Evolutionary conservation across 2,797 vertebrate genomes (phyloP).

Genomic region (Mormyrops attenuatus): DNA sequence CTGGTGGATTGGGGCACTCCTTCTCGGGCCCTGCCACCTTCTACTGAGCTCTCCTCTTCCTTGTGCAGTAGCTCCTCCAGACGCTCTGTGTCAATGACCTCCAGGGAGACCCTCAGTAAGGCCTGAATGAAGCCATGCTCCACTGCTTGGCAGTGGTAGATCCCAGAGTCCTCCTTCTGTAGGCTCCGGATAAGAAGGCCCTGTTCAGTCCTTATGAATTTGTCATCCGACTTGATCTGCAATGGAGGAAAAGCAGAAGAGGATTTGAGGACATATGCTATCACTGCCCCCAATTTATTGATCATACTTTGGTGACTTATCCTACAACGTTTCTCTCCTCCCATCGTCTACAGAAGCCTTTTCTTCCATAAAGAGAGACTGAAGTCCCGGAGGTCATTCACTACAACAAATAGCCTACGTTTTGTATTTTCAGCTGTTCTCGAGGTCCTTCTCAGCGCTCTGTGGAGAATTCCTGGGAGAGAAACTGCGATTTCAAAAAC

Average conservation of each 20-base stretch:
- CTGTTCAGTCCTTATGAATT: constrained; percentile 81
- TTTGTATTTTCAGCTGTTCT: constrained; percentile 23
- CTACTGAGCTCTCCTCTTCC: constrained; percentile 63
- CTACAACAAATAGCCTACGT: neutral
- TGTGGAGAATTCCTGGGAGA: neutral
- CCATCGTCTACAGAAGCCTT: neutral
- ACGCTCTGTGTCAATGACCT: constrained; percentile 85
- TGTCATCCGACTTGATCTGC: constrained; percentile 80
- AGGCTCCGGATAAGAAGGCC: constrained; percentile 85
- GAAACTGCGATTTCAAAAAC: neutral
- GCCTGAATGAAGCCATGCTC: constrained; percentile 97
- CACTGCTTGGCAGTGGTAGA: constrained; percentile 87
- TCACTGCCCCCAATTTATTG: neutral
- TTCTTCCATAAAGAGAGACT: neutral
- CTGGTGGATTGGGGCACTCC: constrained; percentile 68
- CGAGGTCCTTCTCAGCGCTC: neutral
- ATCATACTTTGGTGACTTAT: neutral
- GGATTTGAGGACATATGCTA: neutral
- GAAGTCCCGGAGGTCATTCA: neutral
- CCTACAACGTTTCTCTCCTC: neutral
- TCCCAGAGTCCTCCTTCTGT: constrained; percentile 76
- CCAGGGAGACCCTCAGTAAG: constrained; percentile 82
- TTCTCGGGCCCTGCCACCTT: constrained; percentile 58
- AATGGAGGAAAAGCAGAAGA: neutral
- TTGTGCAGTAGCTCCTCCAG: constrained; percentile 84